Evolutionary conservation across 2,113 vertebrate species (phyloP).

Genomic region (Macroglossus sobrinus): DNA sequence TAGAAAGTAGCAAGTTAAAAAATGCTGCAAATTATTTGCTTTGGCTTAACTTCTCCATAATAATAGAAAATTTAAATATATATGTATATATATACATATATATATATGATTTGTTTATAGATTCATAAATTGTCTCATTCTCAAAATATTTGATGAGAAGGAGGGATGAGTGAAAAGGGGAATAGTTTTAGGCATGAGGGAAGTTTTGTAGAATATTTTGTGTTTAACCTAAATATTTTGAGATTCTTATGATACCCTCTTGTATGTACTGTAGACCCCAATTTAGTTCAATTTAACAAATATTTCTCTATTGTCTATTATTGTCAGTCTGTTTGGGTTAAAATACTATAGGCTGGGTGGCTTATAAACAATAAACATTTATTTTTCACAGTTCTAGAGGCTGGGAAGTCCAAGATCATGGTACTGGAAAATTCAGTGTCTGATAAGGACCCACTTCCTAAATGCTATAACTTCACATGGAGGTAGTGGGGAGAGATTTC

Average conservation of each 20-base stretch:
- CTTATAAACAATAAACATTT: not conserved
- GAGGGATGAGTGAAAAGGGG: not conserved
- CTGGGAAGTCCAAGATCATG: not conserved
- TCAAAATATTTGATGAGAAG: not conserved
- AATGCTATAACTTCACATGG: not conserved
- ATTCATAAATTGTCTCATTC: not conserved
- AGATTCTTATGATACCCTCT: not conserved
- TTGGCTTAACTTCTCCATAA: not conserved
- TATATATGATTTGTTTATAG: not conserved
- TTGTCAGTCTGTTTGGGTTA: not conserved
- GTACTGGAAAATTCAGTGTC: not conserved
- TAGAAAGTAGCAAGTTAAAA: not conserved
- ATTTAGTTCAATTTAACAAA: not conserved
- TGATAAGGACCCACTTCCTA: not conserved
- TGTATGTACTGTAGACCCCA: not conserved
- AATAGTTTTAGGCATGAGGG: not conserved
- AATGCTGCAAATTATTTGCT: not conserved
- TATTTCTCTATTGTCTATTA: not conserved
- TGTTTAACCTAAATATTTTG: not conserved
- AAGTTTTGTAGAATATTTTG: not conserved
- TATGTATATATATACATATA: not conserved
- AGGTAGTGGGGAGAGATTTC: not conserved
- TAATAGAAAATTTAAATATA: not conserved
- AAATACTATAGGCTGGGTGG: not conserved
- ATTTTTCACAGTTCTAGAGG: not conserved